Evolutionary conservation across 53 echinoderm and acorn worm genomes (phyloP), one percentile per base, ranked within the genome.

Genomic region (Holothuria scabra): DNA sequence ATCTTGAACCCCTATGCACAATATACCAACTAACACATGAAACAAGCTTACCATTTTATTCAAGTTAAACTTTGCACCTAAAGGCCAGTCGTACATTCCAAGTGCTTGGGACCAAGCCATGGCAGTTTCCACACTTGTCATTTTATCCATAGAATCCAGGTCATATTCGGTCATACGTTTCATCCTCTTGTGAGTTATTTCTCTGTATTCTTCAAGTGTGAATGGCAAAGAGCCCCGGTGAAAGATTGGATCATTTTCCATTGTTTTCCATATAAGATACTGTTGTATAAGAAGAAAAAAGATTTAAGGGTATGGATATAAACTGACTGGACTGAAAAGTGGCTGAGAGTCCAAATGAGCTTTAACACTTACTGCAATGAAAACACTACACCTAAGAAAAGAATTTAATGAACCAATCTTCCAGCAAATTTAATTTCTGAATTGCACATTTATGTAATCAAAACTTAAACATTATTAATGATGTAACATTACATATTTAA

Each of bases 191-290:
- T 56, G 60, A 8, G 89, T 87, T 1, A 60, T 30, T 46, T 86
- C 90, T 13, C 95, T 64, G 33, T 90, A 84, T 57, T 93, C 86
- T 3, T 86, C 89, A 46, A 93, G 72, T 16, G 86, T 86, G 46
- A 84, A 56, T 3, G 90, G 86, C 5, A 71, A 35, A 0, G 63
- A 44, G 2, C 69, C 34, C 33, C 88, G 86, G 46, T 90, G 88
- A 84, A 95, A 95, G 32, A 93, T 63, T 2, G 92, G 90, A 44
- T 95, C 95, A 38, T 74, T 79, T 72, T 93, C 86, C 71, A 95
- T 71, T 20, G 91, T 95, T 28, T 61, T 68, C 92, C 92, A 95
- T 2, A 95, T 64, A 23, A 90, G 35, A 44, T 80, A 79, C 95
- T 95, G 62, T 19, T 76, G n/a, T n/a, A 55, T 23, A n/a, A 21